phyloP scores from a whole-genome alignment of 2,797 vertebrate genomes.

The Tadarida brasiliensis region DNA sequence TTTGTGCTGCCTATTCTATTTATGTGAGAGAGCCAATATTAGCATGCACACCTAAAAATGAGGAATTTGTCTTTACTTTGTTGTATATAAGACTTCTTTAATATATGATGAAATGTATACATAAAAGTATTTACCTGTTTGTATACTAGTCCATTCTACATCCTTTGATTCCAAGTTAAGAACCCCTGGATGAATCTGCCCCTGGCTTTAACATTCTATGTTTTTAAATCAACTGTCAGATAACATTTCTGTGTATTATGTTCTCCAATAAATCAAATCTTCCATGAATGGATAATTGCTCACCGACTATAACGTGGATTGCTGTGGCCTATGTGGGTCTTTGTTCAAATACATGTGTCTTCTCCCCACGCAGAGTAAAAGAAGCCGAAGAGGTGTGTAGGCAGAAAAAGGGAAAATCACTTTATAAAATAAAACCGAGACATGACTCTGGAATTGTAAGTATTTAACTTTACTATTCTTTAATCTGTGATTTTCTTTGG shows the following conservation, averaged over 20 bases:
- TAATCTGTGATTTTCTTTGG: background rate
- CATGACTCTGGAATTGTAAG: slow-evolving; percentile 97
- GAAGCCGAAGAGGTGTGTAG: slow-evolving; percentile 95
- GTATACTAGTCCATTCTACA: background rate
- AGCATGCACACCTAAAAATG: background rate
- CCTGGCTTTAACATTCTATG: background rate
- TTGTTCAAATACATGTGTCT: slow-evolving; percentile 44
- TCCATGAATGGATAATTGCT: background rate
- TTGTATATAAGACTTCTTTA: background rate
- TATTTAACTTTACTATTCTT: slow-evolving; percentile 72
- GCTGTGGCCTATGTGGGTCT: background rate
- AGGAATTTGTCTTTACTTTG: background rate
- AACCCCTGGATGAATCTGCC: background rate
- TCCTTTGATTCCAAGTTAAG: background rate
- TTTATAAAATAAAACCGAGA: slow-evolving; percentile 97
- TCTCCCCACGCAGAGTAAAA: slow-evolving; percentile 91
- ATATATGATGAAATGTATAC: background rate
- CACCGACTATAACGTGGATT: background rate
- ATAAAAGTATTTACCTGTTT: background rate
- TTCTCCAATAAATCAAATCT: background rate
- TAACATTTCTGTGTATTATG: background rate
- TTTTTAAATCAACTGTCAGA: background rate
- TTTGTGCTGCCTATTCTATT: background rate
- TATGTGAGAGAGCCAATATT: background rate
- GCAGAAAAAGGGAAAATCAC: slow-evolving; percentile 95